Base-by-base conservation (phyloP, 2,888 invertebrate species). In the Falcaria lacertinaria region DNA sequence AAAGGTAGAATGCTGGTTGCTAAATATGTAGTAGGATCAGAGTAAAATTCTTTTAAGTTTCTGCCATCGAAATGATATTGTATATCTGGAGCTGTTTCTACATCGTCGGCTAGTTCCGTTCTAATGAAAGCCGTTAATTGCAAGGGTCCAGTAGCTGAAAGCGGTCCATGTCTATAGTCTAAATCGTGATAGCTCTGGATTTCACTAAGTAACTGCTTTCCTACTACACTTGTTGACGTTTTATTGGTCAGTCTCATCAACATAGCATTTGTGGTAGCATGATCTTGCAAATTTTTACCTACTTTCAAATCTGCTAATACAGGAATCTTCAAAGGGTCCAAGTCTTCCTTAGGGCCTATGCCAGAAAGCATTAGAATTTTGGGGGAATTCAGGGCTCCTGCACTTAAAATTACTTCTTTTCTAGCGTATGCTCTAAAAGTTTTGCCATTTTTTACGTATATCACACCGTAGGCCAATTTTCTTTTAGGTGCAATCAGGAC, bases 281-380 rank as follows among this genome's bases (percentile, higher is more conserved):
- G 95, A 64, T 95, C 93, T 58, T 94, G 94, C n/a, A 95, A 77
- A 69, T 95, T 95, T 54, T 88, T 81, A 0, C 95, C 95, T 0
- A 95, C 94, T 16, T 92, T 91, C 32, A 94, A 78, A 72, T 94
- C 86, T 50, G 90, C 84, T 0, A 93, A 69, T 0, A 93, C 82
- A 34, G 77, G 69, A 43, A 92, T 92, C 4, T 85, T 77, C 13
- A 89, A 55, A 8, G 64, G 41, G 43, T 78, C 44, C 1, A 93
- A 64, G 39, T 90, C 83, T n/a, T 81, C 57, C 42, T 70, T 70
- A 0, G 92, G 92, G 8, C 93, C 93, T 4, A 95, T 80, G 1
- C 93, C 93, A 39, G 92, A 92, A 2, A 92, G 59, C 91, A 92
- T 91, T 1, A 93, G 68, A 35, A 93, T 71, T 69, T 91, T 90